phyloP scores from a whole-genome alignment of 2,797 vertebrate genomes.

The Sebastes taczanowskii region DNA sequence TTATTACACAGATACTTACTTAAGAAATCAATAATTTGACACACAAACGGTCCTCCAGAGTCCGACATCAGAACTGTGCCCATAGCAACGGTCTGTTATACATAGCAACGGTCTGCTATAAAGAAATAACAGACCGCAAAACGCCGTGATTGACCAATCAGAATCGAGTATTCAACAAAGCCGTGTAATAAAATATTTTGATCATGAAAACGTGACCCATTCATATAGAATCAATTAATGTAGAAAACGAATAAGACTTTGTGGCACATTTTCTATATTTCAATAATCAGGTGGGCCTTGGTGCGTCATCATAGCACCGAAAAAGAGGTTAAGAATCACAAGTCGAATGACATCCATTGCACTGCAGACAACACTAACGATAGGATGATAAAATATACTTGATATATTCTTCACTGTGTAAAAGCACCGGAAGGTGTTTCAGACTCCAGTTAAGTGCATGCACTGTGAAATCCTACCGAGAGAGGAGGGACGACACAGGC shows the following conservation, averaged over 20 bases:
- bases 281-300: neutral
- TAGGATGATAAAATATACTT: neutral
- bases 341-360: neutral
- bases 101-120: too few species aligned
- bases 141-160: too few species aligned
- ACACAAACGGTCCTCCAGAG: too few species aligned
- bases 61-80: too few species aligned
- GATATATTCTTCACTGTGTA: constrained; percentile 14
- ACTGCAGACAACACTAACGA: neutral
- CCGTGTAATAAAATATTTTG: neutral
- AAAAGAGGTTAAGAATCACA: neutral
- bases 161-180: too few species aligned
- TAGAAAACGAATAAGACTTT: neutral
- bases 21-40: too few species aligned
- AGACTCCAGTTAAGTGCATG: constrained; percentile 37
- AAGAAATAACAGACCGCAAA: too few species aligned
- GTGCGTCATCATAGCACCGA: neutral
- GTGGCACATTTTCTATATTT: neutral
- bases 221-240: neutral
- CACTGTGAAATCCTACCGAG: constrained; percentile 48
- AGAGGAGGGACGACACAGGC: constrained; percentile 48
- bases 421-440: constrained; percentile 38
- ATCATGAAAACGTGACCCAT: neutral
- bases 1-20: too few species aligned
- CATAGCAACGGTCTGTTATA: too few species aligned